Conservation (phyloP, 1,140 invertebrate species). For the Pteromalus puparum region DNA sequence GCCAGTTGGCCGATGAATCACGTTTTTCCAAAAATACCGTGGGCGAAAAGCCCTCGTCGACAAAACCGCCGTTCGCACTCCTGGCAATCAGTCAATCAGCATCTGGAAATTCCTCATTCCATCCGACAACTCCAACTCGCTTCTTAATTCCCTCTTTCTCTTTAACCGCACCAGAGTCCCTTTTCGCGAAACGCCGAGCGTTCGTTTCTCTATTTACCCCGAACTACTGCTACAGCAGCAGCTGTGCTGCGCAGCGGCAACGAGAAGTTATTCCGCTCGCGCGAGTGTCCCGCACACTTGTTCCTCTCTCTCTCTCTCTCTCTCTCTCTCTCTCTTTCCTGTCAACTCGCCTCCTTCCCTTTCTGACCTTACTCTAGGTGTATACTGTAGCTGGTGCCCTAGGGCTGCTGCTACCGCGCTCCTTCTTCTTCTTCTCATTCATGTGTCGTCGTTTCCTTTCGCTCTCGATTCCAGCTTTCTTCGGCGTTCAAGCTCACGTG, state of each 20-base stretch:
- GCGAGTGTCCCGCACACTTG: slow-evolving; percentile 26
- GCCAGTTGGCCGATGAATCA: background rate
- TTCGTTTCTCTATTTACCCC: slow-evolving; percentile 35
- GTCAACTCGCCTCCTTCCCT: background rate
- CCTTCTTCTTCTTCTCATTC: slow-evolving; percentile 33
- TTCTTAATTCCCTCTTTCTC: slow-evolving; percentile 26
- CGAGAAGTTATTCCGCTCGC: slow-evolving; percentile 43
- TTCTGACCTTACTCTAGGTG: background rate
- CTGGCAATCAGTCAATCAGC: background rate
- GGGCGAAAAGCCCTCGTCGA: background rate
- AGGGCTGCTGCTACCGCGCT: background rate
- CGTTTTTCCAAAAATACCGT: background rate
- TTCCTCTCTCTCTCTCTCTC: slow-evolving; percentile 15
- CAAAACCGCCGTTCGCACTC: too few species aligned
- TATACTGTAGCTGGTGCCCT: background rate
- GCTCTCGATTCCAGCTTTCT: background rate
- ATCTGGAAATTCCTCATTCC: background rate
- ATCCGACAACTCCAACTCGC: background rate
- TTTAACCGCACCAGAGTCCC: background rate
- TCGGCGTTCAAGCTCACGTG: slow-evolving; percentile 37
- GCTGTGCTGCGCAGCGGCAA: background rate
- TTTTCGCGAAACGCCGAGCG: slow-evolving; percentile 27
- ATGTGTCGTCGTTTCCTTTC: slow-evolving; percentile 24
- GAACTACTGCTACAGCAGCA: background rate
- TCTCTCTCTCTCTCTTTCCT: slow-evolving; percentile 16